These are phyloP conservation scores for Pyrgus malvae DNA, from an alignment of 2,888 invertebrate genomes.

Conservation along the genomic window DNA sequence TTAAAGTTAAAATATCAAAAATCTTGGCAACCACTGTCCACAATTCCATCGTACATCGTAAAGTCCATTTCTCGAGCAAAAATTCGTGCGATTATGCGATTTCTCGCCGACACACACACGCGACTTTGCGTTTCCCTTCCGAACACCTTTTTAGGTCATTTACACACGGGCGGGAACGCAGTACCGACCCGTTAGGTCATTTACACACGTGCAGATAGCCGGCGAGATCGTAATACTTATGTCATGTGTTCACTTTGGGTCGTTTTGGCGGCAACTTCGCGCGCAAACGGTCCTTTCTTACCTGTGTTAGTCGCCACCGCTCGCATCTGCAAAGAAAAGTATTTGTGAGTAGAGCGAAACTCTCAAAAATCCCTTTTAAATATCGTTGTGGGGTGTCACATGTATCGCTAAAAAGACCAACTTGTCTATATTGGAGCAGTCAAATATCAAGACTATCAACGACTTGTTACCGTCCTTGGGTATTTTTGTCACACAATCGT, in stretches of 20 bases:
- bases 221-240: constrained; percentile 21
- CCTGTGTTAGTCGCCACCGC: constrained; percentile 65
- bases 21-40: neutral
- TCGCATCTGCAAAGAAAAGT: constrained; percentile 62
- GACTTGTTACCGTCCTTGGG: no score
- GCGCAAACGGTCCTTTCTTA: constrained; percentile 57
- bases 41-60: no score
- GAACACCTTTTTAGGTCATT: no score
- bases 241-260: constrained; percentile 22
- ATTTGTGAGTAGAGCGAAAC: no score
- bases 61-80: neutral
- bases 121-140: neutral
- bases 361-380: no score
- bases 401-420: no score
- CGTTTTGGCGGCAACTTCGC: constrained; percentile 35
- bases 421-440: no score
- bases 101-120: neutral
- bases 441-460: no score
- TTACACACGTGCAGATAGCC: constrained; percentile 21
- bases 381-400: no score
- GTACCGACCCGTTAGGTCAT: constrained; percentile 14
- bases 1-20: neutral
- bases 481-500: no score
- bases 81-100: neutral
- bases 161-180: neutral